Evolutionary conservation across 2,113 vertebrate species (phyloP).

Genomic region (Microcebus tavaratra): DNA sequence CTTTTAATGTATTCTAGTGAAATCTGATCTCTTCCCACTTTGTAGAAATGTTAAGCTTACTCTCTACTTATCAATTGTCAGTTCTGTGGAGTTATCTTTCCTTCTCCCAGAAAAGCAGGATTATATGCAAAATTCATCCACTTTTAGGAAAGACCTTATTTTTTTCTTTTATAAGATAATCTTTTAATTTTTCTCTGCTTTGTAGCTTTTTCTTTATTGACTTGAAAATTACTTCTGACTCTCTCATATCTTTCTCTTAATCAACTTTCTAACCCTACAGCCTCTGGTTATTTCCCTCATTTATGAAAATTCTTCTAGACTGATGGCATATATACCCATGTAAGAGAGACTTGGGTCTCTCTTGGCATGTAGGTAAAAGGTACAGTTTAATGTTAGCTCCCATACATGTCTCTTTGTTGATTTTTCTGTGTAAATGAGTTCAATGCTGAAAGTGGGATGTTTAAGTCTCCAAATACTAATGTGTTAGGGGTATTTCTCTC

Average conservation of each 20-base stretch:
- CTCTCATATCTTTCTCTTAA: neutral
- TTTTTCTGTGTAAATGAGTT: too few relatives aligned
- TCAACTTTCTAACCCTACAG: neutral
- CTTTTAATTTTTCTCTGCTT: neutral
- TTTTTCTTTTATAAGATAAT: neutral
- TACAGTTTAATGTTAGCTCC: neutral
- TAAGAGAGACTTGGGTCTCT: neutral
- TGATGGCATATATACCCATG: neutral
- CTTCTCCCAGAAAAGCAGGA: neutral
- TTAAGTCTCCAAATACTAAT: too few relatives aligned
- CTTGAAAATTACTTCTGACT: neutral
- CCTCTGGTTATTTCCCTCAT: neutral
- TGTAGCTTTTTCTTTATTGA: neutral
- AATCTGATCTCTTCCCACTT: neutral
- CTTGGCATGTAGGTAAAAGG: neutral
- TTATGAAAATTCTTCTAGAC: neutral
- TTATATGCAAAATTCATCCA: constrained; percentile 3
- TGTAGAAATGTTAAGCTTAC: neutral
- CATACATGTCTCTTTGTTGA: too few relatives aligned
- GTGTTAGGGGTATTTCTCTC: too few relatives aligned
- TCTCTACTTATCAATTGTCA: neutral
- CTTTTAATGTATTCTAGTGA: neutral
- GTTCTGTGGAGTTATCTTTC: neutral
- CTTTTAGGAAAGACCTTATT: neutral
- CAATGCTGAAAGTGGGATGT: too few relatives aligned